Evolutionary conservation across 2,797 vertebrate genomes (phyloP), one percentile per base, ranked within the genome.

Genomic region (Fundulus diaphanus): DNA sequence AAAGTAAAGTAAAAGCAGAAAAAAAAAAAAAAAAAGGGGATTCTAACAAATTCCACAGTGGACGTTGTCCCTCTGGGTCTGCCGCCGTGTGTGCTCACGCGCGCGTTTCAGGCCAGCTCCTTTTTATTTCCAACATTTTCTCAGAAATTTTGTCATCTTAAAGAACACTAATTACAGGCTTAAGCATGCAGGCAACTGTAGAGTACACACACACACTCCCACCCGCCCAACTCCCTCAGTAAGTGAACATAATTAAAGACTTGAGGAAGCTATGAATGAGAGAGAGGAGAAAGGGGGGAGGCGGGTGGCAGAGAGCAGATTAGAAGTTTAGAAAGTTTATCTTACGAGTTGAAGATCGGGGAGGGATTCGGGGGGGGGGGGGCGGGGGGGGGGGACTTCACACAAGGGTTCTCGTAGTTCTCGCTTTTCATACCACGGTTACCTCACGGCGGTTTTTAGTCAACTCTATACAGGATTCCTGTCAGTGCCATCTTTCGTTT

Each of bases 81-180:
- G 73, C n/a, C n/a, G n/a, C n/a, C n/a, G n/a, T n/a, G n/a, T n/a
- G n/a, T 68, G 33, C 42, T 1, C 70, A 1, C 79, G 73, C 63
- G 27, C 81, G n/a, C n/a, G n/a, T n/a, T n/a, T 65, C n/a, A 20
- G 70, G 74, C 70, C 73, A 82, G 71, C 83, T 90, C 76, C 86
- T 87, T 72, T 83, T 91, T 89, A 85, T 67, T 49, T 69, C 13
- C n/a, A 84, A 87, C 81, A 37, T 91, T 92, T 93, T 86, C 91
- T 90, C 78, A 20, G 90, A 92, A 88, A 89, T 92, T 90, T 85
- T 92, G 89, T 93, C 90, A 86, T 92, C 89, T 89, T 89, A 90
- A 92, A 92, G 89, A 89, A 86, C 85, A 85, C 85, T 93, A 92
- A 94, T 94, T 93, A 93, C 91, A 94, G 91, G 87, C 89, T 91